phyloP scores from a whole-genome alignment of 2,888 invertebrate species.

The Scaptomyza reducta region DNA sequence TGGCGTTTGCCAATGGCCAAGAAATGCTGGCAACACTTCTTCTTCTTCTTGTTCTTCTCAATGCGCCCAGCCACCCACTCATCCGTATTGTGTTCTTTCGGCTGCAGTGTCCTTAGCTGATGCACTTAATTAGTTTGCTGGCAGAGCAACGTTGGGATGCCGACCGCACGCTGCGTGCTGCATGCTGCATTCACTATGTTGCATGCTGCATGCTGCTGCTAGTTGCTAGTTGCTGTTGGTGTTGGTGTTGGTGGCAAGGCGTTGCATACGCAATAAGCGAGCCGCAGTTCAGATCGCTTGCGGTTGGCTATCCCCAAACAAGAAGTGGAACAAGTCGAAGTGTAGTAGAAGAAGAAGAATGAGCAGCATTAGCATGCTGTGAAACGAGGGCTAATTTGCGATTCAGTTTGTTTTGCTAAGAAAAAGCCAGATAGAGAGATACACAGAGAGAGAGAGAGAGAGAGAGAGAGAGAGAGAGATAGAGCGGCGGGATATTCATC shows the following conservation, averaged over 20 bases:
- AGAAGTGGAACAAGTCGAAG: not conserved
- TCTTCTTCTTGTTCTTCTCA: constrained; percentile 3
- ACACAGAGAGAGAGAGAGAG: not conserved
- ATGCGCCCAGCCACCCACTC: not conserved
- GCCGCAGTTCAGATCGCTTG: constrained; percentile 30
- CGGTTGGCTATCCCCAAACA: constrained; percentile 14
- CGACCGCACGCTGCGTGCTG: constrained; percentile 47
- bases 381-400: constrained; percentile 15
- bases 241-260: constrained; percentile 38
- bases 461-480: not conserved
- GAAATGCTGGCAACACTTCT: constrained; percentile 3
- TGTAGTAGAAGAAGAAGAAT: not conserved
- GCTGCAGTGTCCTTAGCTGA: constrained; percentile 52
- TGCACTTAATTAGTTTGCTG: constrained; percentile 67
- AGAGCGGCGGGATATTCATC: constrained; percentile 1
- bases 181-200: constrained; percentile 8
- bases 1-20: constrained; percentile 4
- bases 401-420: constrained; percentile 12
- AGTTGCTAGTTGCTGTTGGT: constrained; percentile 9
- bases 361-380: constrained; percentile 4
- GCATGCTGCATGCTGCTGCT: not conserved
- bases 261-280: constrained; percentile 46
- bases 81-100: too few species aligned
- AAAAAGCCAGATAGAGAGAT: not conserved
- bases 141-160: constrained; percentile 24